Evolutionary conservation across 2,797 vertebrate species (phyloP).

Genomic region (Hybognathus amarus): DNA sequence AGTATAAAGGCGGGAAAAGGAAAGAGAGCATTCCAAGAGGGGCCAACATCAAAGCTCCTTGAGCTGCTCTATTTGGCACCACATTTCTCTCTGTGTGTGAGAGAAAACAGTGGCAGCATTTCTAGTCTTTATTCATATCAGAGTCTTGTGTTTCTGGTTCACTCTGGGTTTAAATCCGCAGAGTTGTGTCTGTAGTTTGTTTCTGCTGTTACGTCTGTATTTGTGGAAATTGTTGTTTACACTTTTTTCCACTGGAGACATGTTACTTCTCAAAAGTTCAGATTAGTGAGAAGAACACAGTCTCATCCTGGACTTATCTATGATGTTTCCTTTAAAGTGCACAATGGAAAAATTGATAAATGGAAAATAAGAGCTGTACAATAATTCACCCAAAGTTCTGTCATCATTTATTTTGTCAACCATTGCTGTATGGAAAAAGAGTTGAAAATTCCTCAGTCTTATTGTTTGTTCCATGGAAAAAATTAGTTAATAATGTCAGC

Average conservation of each 20-base stretch:
- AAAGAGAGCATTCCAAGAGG: conserved; percentile 58
- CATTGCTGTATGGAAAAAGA: not conserved
- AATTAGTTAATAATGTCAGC: not conserved
- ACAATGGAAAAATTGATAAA: not conserved
- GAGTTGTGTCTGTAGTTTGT: not conserved
- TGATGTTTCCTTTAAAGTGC: not conserved
- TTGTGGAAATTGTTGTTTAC: not conserved
- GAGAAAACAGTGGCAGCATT: not conserved
- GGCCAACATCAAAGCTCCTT: conserved; percentile 63
- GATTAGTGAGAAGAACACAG: not conserved
- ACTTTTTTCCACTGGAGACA: not conserved
- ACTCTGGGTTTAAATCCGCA: not conserved
- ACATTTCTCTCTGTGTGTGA: conserved; percentile 52
- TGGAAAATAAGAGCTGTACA: not conserved
- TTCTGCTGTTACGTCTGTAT: not conserved
- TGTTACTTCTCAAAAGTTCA: not conserved
- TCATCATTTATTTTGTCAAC: not conserved
- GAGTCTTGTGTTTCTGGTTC: not conserved
- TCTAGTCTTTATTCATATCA: conserved; percentile 1
- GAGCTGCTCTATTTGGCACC: conserved; percentile 60
- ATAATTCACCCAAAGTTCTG: not conserved
- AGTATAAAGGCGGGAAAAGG: conserved; percentile 49
- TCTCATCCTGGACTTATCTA: not conserved
- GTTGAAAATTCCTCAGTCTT: not conserved
- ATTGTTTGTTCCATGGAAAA: not conserved